A percentile compares a stretch with the other conserved stretches of the same genome.
Evolutionary conservation across 2,113 vertebrate genomes (phyloP).

Genomic region (Zosterops japonicus): DNA sequence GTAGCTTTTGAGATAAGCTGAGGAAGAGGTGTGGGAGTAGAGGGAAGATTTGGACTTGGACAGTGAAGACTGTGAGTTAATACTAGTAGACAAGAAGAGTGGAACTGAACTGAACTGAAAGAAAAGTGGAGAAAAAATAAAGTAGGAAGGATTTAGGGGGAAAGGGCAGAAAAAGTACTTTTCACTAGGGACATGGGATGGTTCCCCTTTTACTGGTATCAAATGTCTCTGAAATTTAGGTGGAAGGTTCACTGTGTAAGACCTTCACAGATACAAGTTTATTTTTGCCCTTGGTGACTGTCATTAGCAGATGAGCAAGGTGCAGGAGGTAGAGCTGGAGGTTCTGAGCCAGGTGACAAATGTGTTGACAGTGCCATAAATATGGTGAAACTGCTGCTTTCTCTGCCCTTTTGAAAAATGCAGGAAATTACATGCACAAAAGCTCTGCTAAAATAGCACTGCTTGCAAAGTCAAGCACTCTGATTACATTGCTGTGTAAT

Average conservation of each 20-base stretch:
- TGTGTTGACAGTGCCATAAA: background rate
- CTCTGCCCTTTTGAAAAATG: background rate
- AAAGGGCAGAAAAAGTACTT: background rate
- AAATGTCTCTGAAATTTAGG: background rate
- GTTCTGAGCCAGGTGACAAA: background rate
- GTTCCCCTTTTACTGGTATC: background rate
- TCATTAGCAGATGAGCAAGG: background rate
- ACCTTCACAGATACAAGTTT: background rate
- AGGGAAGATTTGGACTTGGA: background rate
- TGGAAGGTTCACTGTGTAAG: background rate
- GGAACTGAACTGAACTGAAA: background rate
- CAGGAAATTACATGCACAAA: background rate
- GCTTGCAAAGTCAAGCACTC: background rate
- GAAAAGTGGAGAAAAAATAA: background rate
- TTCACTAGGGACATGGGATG: background rate
- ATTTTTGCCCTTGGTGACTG: background rate
- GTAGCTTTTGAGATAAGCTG: background rate
- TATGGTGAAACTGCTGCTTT: background rate
- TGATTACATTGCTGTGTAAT: background rate
- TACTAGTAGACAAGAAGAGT: background rate
- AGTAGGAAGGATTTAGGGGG: background rate
- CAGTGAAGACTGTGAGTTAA: background rate
- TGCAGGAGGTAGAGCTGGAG: background rate
- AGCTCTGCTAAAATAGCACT: background rate
- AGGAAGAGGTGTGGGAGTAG: background rate